Conservation (phyloP, 2,797 vertebrate species). For the Chromis chromis region DNA sequence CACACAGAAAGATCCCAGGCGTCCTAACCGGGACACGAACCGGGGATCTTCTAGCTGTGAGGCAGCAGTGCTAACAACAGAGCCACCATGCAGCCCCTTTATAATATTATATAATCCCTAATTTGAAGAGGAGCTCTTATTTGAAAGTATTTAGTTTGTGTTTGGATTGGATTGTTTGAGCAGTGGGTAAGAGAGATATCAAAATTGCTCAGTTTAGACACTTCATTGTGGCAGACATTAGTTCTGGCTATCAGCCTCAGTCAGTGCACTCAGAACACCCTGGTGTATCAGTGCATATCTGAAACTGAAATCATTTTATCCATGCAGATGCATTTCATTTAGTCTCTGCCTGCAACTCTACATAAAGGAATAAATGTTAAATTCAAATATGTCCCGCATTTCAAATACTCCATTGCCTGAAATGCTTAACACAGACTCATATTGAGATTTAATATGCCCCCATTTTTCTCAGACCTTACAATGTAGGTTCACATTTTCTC, state of each 20-base stretch:
- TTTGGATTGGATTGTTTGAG: conserved; percentile 6
- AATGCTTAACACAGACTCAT: neutral
- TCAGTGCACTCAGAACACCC: conserved; percentile 6
- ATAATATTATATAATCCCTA: conserved; percentile 9
- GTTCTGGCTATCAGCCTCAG: neutral
- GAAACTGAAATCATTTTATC: conserved; percentile 16
- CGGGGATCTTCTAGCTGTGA: no score
- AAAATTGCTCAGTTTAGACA: neutral
- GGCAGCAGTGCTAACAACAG: no score
- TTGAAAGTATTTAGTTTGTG: neutral
- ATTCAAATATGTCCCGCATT: conserved; percentile 17
- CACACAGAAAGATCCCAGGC: no score
- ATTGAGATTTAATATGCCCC: neutral
- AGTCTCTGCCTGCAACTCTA: neutral
- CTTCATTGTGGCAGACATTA: neutral
- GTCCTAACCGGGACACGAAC: no score
- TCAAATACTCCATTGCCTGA: neutral
- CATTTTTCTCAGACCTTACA: neutral
- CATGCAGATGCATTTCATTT: conserved; percentile 12
- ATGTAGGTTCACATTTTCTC: neutral
- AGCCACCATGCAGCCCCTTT: no score
- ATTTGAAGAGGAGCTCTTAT: conserved; percentile 4
- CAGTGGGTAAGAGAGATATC: conserved; percentile 1
- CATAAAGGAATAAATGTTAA: conserved; percentile 6
- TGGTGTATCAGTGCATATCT: conserved; percentile 8